These are phyloP conservation scores for Luffia ferchaultella DNA, from an alignment of 2,888 invertebrate species.

Conservation along the genomic window DNA sequence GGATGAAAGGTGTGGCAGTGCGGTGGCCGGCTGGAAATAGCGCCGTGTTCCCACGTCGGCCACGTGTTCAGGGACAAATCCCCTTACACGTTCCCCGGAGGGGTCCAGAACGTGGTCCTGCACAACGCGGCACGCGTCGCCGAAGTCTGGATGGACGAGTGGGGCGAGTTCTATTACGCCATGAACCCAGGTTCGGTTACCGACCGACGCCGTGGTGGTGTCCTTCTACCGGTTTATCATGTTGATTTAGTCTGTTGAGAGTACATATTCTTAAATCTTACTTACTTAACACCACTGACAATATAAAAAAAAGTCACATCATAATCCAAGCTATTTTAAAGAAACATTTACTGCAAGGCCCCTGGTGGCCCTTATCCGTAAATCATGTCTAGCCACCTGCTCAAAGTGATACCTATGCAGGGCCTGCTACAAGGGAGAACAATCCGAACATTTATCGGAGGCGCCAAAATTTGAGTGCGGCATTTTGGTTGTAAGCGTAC, in stretches of 20 bases:
- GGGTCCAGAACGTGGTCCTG: constrained; percentile 94
- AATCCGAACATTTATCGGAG: too few relatives aligned
- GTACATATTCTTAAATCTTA: too few relatives aligned
- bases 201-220: constrained; percentile 15
- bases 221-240: background rate
- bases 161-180: constrained; percentile 99
- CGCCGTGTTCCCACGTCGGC: constrained; percentile 95
- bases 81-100: constrained; percentile 99
- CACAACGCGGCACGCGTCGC: constrained; percentile 99
- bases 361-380: too few relatives aligned
- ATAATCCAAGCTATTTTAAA: too few relatives aligned
- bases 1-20: constrained; percentile 89
- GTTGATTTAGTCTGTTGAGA: background rate
- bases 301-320: too few relatives aligned
- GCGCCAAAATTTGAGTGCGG: too few relatives aligned
- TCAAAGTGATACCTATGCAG: too few relatives aligned
- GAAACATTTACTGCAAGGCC: too few relatives aligned
- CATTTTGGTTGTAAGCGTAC: too few relatives aligned
- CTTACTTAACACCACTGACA: too few relatives aligned
- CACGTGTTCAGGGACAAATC: constrained; percentile 98
- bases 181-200: constrained; percentile 92
- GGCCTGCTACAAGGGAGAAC: too few relatives aligned
- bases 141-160: constrained; percentile 99
- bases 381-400: too few relatives aligned
- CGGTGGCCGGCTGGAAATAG: constrained; percentile 93